These are phyloP conservation scores for Peribatodes rhomboidaria DNA, from an alignment of 2,888 invertebrate genomes.

Conservation along the genomic window DNA sequence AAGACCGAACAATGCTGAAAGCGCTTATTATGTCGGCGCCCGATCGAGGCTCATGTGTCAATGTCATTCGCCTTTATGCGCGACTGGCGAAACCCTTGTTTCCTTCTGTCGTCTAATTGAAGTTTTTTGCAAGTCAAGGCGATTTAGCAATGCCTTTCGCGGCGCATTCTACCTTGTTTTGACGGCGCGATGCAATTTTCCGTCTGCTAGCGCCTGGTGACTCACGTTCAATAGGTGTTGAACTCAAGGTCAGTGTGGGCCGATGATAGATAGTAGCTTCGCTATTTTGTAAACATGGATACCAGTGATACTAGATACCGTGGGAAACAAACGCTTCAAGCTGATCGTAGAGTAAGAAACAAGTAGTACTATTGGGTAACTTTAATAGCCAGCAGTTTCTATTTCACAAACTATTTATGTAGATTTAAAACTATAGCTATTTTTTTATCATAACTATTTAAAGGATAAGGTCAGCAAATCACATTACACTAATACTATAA, in stretches of 20 bases:
- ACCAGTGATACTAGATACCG: constrained; percentile 11
- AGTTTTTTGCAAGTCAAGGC: constrained; percentile 38
- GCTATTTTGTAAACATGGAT: constrained; percentile 29
- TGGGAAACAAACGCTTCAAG: background rate
- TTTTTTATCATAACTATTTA: too few species aligned
- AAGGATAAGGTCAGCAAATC: too few species aligned
- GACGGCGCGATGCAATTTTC: constrained; percentile 58
- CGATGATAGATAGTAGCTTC: constrained; percentile 48
- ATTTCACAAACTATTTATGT: too few species aligned
- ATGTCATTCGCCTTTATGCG: constrained; percentile 32
- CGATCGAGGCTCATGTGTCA: constrained; percentile 31
- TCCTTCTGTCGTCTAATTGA: constrained; percentile 26
- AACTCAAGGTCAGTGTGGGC: constrained; percentile 57
- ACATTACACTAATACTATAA: too few species aligned
- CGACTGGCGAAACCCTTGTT: constrained; percentile 22
- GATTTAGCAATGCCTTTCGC: constrained; percentile 31
- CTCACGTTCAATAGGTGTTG: constrained; percentile 53
- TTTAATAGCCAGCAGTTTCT: too few species aligned
- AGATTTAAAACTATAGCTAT: too few species aligned
- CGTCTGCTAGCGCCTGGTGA: constrained; percentile 60
- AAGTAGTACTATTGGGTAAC: background rate
- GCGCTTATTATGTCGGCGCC: constrained; percentile 26
- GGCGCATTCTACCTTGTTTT: constrained; percentile 55
- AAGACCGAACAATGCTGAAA: constrained; percentile 33
- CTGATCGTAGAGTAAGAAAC: background rate